Percentiles rank a stretch among this genome's conserved stretches.
These are phyloP conservation scores for Cheilosia vulpina DNA, from an alignment of 2,888 invertebrate species.

Conservation along the genomic window DNA sequence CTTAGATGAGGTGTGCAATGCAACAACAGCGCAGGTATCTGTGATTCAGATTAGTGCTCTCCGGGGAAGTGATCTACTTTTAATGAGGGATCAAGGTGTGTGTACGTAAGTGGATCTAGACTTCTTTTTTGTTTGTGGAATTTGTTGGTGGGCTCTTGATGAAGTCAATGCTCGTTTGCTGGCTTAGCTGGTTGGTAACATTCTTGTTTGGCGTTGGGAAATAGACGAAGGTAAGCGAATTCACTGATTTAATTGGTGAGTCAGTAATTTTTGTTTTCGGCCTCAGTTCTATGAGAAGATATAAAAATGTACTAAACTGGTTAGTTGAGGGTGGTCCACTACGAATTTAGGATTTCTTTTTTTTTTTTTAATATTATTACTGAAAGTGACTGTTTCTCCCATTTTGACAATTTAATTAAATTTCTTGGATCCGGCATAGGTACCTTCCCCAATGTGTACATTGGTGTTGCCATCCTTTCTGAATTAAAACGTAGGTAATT, in stretches of 20 bases:
- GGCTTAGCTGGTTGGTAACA: conserved; percentile 43
- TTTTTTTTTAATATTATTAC: too few species aligned
- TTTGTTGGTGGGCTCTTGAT: conserved; percentile 23
- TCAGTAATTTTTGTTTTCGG: background rate
- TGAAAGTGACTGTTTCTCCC: too few species aligned
- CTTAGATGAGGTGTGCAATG: conserved; percentile 14
- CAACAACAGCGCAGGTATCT: conserved; percentile 12
- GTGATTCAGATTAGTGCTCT: conserved; percentile 59
- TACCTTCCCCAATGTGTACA: too few species aligned
- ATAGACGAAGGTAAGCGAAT: conserved; percentile 28
- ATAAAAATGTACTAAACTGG: too few species aligned
- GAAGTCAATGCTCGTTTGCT: conserved; percentile 46
- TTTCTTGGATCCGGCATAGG: too few species aligned
- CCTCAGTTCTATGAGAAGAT: background rate
- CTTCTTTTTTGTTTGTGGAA: conserved; percentile 13
- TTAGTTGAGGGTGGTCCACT: too few species aligned
- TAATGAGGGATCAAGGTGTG: conserved; percentile 64
- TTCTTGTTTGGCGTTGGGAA: conserved; percentile 44
- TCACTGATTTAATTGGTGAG: conserved; percentile 7
- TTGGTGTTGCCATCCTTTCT: too few species aligned
- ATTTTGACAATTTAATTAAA: too few species aligned
- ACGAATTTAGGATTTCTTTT: too few species aligned
- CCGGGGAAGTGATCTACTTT: conserved; percentile 69
- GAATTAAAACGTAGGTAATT: too few species aligned
- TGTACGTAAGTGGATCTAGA: conserved; percentile 48